Base-by-base conservation (phyloP, 2,113 vertebrate genomes). In the Chloropsis cyanopogon region DNA sequence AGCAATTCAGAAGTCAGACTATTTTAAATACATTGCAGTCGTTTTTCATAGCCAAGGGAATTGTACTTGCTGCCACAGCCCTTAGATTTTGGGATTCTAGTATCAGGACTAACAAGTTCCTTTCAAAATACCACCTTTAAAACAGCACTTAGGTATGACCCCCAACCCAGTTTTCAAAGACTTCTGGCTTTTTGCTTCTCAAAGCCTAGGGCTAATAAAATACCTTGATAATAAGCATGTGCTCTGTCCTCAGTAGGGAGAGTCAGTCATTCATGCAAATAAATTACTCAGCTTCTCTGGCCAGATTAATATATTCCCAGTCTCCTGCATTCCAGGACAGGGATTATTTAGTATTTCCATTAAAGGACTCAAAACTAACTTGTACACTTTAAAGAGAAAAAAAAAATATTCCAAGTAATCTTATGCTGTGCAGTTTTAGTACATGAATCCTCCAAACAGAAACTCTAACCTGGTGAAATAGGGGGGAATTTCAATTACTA, bases 1-100 rank as follows among this genome's bases (percentile, higher is more conserved):
- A 93, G 92, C 66, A 90, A 59, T 77, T 77, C 70, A 89, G 28
- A 86, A 94, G 59, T 39, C 44, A 90, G 84, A 85, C 29, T 90
- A 95, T 95, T 96, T 94, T 70, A 93, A 96, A 93, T 14, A 31
- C 75, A 63, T 0, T 60, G 87, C 89, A 73, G 57, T 42, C 2
- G 4, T 65, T 91, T 80, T 61, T 69, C 63, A 41, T 28, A 88
- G 44, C 66, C 54, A 54, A 72, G 84, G 50, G 63, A 92, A 94
- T 50, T 68, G 80, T 9, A 64, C 16, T 64, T 65, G 49, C 49
- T 82, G 68, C 33, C 0, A 0, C 7, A 4, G 33, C 75, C 50
- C 71, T 79, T 37, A 49, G 19, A 77, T 61, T 82, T 52, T 59
- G n/a, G 47, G 41, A 78, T 20, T 90, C n/a, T 56, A 78, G 1